Percentiles rank a stretch among this genome's conserved stretches.
Conservation (phyloP, 2,888 invertebrate species). For the Spatulosminthurus flaviceps region DNA sequence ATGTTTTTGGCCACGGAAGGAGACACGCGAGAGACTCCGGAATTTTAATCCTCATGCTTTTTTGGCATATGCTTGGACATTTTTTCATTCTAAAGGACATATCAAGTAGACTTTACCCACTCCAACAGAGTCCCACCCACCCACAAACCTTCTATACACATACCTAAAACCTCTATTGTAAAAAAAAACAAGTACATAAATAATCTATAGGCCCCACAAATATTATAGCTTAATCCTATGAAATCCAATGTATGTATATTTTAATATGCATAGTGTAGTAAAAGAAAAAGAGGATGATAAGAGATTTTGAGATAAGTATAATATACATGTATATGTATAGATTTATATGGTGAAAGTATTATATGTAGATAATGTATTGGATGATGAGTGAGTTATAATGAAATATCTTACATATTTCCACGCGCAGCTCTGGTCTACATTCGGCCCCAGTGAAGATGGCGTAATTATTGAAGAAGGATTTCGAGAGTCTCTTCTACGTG, state of each 20-base stretch:
- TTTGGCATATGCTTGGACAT: neutral
- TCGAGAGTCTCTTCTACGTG: slow-evolving; percentile 60
- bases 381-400: slow-evolving; percentile 33
- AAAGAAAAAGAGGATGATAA: too few relatives aligned
- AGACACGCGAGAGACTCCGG: neutral
- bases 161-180: too few relatives aligned
- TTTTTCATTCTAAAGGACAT: neutral
- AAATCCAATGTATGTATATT: too few relatives aligned
- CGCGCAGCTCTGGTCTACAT: slow-evolving; percentile 59
- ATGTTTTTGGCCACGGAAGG: neutral
- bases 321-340: neutral
- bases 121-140: too few relatives aligned
- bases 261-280: too few relatives aligned
- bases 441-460: slow-evolving; percentile 62
- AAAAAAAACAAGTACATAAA: too few relatives aligned
- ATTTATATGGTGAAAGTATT: neutral
- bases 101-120: neutral
- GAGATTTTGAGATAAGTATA: too few relatives aligned
- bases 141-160: too few relatives aligned
- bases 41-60: slow-evolving; percentile 26
- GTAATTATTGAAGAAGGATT: slow-evolving; percentile 62
- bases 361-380: neutral
- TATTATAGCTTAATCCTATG: too few relatives aligned
- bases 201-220: too few relatives aligned
- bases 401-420: slow-evolving; percentile 32